Percentiles rank a stretch among this genome's conserved stretches.
Conservation (phyloP, 1,140 invertebrate genomes). For the Ips typographus region DNA sequence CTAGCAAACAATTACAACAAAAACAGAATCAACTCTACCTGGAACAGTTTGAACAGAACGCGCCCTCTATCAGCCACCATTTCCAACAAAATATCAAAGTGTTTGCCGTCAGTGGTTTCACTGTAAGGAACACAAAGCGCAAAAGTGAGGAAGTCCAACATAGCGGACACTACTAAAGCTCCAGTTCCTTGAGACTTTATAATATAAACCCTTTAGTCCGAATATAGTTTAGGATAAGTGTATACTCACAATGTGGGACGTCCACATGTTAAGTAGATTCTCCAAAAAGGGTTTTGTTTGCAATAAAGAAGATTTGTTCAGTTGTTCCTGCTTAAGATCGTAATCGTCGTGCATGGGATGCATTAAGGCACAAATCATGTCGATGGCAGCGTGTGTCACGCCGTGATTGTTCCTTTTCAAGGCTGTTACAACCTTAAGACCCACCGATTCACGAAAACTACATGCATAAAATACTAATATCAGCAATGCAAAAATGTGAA, state of each 20-base stretch:
- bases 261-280: slow-evolving; percentile 92
- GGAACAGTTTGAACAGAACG: slow-evolving; percentile 91
- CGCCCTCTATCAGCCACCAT: slow-evolving; percentile 91
- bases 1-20: not conserved
- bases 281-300: slow-evolving; percentile 92
- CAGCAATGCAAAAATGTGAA: too few relatives aligned
- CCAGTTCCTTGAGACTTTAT: slow-evolving; percentile 73
- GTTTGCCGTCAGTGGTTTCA: slow-evolving; percentile 96
- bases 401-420: slow-evolving; percentile 85
- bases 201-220: not conserved
- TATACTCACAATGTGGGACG: slow-evolving; percentile 84
- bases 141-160: slow-evolving; percentile 99
- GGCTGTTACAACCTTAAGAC: slow-evolving; percentile 87
- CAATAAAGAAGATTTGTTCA: slow-evolving; percentile 95
- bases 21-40: slow-evolving; percentile 57
- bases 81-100: slow-evolving; percentile 94
- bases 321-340: slow-evolving; percentile 92
- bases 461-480: too few relatives aligned
- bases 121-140: slow-evolving; percentile 97
- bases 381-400: slow-evolving; percentile 93
- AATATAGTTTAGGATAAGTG: not conserved
- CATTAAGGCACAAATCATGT: slow-evolving; percentile 97
- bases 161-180: slow-evolving; percentile 83
- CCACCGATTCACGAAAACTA: slow-evolving; percentile 89
- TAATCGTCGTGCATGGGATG: slow-evolving; percentile 99